These are phyloP conservation scores for Platycheirus albimanus DNA, from an alignment of 2,888 invertebrate genomes.

Conservation along the genomic window DNA sequence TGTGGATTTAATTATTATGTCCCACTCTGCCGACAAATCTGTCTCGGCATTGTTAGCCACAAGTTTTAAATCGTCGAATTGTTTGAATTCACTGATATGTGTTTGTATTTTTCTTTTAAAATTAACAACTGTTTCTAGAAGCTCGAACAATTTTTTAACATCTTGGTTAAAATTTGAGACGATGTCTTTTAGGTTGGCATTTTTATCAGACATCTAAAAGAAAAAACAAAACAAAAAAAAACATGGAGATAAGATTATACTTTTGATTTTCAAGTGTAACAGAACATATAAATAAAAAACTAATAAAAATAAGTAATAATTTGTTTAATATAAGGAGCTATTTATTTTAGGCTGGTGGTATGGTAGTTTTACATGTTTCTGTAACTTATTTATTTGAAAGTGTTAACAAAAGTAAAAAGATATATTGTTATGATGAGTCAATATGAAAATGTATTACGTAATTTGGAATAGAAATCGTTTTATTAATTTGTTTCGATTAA, in stretches of 20 bases:
- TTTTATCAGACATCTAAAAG: conserved; percentile 62
- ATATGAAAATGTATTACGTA: no score
- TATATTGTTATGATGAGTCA: no score
- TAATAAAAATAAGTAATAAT: no score
- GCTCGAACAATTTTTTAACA: conserved; percentile 31
- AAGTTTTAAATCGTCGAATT: conserved; percentile 17
- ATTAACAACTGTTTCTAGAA: conserved; percentile 2
- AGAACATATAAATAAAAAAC: no score
- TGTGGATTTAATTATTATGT: conserved; percentile 1
- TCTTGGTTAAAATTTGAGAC: conserved; percentile 41
- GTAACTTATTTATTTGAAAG: no score
- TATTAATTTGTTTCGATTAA: no score
- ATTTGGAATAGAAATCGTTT: no score
- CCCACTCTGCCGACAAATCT: conserved; percentile 28
- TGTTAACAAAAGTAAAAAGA: no score
- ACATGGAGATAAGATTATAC: neutral
- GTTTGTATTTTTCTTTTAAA: conserved; percentile 29
- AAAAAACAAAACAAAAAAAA: conserved; percentile 82
- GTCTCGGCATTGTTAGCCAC: conserved; percentile 8
- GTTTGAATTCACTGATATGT: conserved; percentile 48
- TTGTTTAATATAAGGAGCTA: no score
- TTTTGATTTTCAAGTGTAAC: no score
- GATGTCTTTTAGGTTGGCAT: conserved; percentile 32
- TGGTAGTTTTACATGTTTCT: no score
- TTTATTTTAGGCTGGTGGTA: no score